These are phyloP conservation scores for Lerista edwardsae DNA, from an alignment of 2,797 vertebrate species.

Conservation along the genomic window DNA sequence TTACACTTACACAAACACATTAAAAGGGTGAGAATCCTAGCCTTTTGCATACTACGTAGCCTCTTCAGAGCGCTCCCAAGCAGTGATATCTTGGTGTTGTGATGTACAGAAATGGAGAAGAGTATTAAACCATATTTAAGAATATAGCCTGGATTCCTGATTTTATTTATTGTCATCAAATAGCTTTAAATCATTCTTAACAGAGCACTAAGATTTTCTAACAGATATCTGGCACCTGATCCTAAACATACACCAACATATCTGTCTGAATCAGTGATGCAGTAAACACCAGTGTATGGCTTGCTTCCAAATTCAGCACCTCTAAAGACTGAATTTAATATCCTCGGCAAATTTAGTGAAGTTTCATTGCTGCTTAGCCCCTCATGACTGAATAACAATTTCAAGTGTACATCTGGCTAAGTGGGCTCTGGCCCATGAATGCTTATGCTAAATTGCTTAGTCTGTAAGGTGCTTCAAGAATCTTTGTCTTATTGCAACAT, in stretches of 20 bases:
- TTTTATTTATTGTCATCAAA: conserved; percentile 32
- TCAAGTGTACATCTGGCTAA: not conserved
- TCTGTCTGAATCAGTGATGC: not conserved
- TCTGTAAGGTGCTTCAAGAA: not conserved
- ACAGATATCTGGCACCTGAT: not conserved
- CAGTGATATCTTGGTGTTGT: conserved; percentile 88
- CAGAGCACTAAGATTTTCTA: not conserved
- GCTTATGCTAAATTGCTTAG: not conserved
- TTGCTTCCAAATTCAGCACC: not conserved
- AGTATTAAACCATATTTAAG: conserved; percentile 91
- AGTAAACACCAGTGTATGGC: not conserved
- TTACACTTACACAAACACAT: conserved; percentile 83
- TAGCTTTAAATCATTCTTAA: not conserved
- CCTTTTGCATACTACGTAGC: conserved; percentile 83
- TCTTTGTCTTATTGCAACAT: not conserved
- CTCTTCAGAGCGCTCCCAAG: conserved; percentile 85
- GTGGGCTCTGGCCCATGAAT: not conserved
- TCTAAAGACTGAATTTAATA: not conserved
- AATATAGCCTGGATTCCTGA: conserved; percentile 79
- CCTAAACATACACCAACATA: not conserved
- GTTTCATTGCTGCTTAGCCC: not conserved
- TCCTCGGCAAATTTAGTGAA: not conserved
- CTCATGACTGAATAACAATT: not conserved
- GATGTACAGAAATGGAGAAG: conserved; percentile 90
- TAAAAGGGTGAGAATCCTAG: conserved; percentile 79